These are phyloP conservation scores for Homarus gammarus DNA, from an alignment of 2,888 invertebrate species.

Conservation along the genomic window DNA sequence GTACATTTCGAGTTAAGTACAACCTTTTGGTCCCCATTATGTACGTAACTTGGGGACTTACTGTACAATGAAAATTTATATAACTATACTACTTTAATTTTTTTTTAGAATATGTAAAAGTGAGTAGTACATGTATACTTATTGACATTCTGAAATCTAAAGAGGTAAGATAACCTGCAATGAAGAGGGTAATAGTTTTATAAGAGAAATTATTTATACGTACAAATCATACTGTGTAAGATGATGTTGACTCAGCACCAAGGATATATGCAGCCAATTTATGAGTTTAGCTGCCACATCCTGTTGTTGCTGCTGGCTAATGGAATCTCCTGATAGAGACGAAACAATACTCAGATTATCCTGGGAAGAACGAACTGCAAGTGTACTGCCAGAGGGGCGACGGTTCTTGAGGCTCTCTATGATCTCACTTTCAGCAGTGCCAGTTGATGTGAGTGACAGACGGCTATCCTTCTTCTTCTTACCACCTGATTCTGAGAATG, in stretches of 20 bases:
- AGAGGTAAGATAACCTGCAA: too few relatives aligned
- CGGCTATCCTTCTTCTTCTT: conserved; percentile 75
- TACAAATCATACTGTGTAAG: conserved; percentile 74
- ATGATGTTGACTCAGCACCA: conserved; percentile 75
- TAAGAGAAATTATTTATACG: too few relatives aligned
- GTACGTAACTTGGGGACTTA: too few relatives aligned
- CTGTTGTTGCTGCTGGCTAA: conserved; percentile 59
- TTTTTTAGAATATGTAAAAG: too few relatives aligned
- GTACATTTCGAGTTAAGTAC: too few relatives aligned
- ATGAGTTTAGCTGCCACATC: conserved; percentile 69
- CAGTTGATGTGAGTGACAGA: conserved; percentile 63
- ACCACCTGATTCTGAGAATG: conserved; percentile 50
- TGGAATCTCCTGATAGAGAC: conserved; percentile 53
- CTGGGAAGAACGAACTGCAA: conserved; percentile 69
- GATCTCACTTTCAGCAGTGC: conserved; percentile 64
- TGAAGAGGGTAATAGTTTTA: too few relatives aligned
- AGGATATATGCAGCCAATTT: conserved; percentile 66
- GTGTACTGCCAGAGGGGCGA: conserved; percentile 66
- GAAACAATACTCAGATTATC: conserved; percentile 74
- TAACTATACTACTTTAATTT: too few relatives aligned
- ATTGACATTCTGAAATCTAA: too few relatives aligned
- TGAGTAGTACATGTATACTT: too few relatives aligned
- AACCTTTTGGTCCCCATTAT: too few relatives aligned
- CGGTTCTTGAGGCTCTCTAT: conserved; percentile 70
- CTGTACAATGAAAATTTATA: too few relatives aligned